These are phyloP conservation scores for Kradibia gibbosae DNA, from an alignment of 1,140 invertebrate genomes.

Conservation along the genomic window DNA sequence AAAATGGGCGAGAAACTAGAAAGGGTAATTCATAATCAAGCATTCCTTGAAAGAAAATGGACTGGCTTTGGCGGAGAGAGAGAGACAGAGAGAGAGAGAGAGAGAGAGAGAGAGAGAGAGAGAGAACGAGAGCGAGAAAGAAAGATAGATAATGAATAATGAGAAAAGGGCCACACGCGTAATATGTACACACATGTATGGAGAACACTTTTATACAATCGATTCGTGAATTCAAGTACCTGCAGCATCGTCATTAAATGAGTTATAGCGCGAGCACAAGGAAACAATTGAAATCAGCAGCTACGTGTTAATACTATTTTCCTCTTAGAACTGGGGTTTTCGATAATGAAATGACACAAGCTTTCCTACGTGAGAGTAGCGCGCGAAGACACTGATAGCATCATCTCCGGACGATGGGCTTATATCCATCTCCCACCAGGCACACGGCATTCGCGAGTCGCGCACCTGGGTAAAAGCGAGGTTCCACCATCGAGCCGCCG, in stretches of 20 bases:
- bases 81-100: no score
- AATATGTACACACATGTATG: conserved; percentile 9
- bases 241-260: conserved; percentile 39
- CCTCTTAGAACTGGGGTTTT: not conserved
- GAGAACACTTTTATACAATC: conserved; percentile 24
- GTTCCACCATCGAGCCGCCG: conserved; percentile 31
- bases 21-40: no score
- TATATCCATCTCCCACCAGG: conserved; percentile 72
- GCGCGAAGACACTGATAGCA: conserved; percentile 71
- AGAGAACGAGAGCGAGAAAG: not conserved
- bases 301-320: not conserved
- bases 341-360: conserved; percentile 25
- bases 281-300: not conserved
- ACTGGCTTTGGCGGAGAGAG: no score
- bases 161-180: conserved; percentile 21
- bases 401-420: conserved; percentile 69
- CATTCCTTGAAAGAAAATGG: no score
- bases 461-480: conserved; percentile 3
- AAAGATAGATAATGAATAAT: not conserved
- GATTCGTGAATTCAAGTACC: conserved; percentile 31
- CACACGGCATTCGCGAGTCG: conserved; percentile 5
- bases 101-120: no score
- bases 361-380: conserved; percentile 57
- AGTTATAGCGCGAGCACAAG: conserved; percentile 28
- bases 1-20: no score